Evolutionary conservation across 30 jellyfish, hydroid and myxozoan genomes (phyloP).

Genomic region (Cassiopea andromeda): DNA sequence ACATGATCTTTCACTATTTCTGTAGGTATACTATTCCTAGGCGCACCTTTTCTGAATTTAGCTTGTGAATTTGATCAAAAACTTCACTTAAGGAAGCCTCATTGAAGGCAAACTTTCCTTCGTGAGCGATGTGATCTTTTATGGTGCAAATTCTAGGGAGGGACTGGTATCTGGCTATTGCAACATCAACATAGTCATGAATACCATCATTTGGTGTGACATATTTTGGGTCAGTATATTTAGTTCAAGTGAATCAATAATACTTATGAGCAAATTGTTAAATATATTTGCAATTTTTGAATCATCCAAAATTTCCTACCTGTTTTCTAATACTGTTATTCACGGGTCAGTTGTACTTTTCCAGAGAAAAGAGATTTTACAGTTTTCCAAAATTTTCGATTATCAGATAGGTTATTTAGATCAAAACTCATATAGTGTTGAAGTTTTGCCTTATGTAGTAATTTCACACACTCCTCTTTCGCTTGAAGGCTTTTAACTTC

Average conservation of each 20-base stretch:
- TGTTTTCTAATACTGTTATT: slow-evolving; percentile 34
- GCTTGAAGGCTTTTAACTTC: slow-evolving; percentile 17
- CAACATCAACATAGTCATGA: background rate
- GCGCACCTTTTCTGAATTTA: slow-evolving; percentile 19
- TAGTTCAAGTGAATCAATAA: background rate
- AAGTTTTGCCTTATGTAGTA: too few species aligned
- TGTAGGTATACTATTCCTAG: background rate
- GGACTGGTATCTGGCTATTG: background rate
- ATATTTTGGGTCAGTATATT: background rate
- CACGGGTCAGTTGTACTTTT: slow-evolving; percentile 15
- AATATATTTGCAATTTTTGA: background rate
- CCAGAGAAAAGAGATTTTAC: slow-evolving; percentile 36
- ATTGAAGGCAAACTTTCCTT: background rate
- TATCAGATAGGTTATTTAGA: too few species aligned
- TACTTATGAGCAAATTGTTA: too few species aligned
- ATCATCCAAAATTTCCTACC: slow-evolving; percentile 16
- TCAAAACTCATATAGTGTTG: too few species aligned
- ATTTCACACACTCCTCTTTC: slow-evolving; percentile 20
- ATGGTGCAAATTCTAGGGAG: background rate
- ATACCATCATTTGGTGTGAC: background rate
- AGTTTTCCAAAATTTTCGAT: slow-evolving; percentile 35
- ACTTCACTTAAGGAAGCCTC: background rate
- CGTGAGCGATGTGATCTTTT: background rate
- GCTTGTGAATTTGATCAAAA: too few species aligned
- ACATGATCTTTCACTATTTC: background rate